A percentile compares a stretch with the other conserved stretches of the same genome.
phyloP scores from a whole-genome alignment of 2,888 invertebrate genomes.

The Horisme vitalbata region DNA sequence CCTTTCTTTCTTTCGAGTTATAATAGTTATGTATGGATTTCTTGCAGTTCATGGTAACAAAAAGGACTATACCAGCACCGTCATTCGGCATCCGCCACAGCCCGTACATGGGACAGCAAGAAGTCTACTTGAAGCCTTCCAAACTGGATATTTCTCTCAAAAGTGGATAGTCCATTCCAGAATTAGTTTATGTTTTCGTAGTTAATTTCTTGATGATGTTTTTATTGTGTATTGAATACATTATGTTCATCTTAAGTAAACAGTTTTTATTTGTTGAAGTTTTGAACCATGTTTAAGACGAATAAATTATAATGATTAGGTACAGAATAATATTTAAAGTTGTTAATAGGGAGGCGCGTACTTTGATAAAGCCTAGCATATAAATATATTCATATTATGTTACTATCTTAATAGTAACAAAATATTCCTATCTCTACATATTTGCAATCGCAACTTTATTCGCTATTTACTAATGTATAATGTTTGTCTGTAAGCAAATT shows the following conservation, averaged over 20 bases:
- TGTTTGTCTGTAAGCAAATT: constrained; percentile 1
- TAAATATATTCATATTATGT: no score
- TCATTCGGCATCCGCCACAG: constrained; percentile 67
- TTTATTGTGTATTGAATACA: not conserved
- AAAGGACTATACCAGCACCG: constrained; percentile 52
- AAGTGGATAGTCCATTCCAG: constrained; percentile 1
- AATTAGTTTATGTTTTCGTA: not conserved
- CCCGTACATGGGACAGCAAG: constrained; percentile 51
- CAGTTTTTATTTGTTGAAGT: no score
- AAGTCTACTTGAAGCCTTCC: constrained; percentile 49
- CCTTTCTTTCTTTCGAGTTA: no score
- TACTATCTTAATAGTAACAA: no score
- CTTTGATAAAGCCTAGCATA: no score
- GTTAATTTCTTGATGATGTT: not conserved
- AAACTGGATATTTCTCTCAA: constrained; percentile 43
- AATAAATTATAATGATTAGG: no score
- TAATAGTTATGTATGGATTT: not conserved
- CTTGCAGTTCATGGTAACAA: constrained; percentile 56
- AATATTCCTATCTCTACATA: no score
- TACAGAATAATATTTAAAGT: no score
- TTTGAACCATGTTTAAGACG: no score
- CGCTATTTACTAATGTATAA: not conserved
- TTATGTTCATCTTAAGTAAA: no score
- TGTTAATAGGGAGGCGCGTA: no score
- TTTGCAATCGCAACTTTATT: no score